Percentiles rank a stretch among this genome's conserved stretches.
These are phyloP conservation scores for Rhinopithecus roxellana DNA, from an alignment of 2,113 vertebrate species.

Conservation along the genomic window DNA sequence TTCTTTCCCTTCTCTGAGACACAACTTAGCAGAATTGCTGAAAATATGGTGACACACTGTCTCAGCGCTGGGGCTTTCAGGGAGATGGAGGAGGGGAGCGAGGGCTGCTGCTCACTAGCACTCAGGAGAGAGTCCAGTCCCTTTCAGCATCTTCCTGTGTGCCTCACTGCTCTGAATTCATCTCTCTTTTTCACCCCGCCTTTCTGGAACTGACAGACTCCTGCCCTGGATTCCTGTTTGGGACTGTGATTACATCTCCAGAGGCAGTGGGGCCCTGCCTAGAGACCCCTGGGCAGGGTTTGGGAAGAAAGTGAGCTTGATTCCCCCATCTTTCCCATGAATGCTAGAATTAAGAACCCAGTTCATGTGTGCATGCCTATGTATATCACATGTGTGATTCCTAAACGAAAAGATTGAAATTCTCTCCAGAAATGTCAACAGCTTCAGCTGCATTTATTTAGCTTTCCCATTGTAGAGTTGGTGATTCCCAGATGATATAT, in stretches of 20 bases:
- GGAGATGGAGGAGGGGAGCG: background rate
- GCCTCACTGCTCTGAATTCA: too few species aligned
- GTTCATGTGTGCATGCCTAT: background rate
- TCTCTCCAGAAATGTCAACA: background rate
- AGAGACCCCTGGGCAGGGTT: background rate
- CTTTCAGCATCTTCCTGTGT: rapidly evolving
- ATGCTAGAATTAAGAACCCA: background rate
- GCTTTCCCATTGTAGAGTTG: background rate
- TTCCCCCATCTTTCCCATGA: background rate
- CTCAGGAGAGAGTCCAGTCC: background rate
- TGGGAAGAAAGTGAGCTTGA: background rate
- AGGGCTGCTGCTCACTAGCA: background rate
- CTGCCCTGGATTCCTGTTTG: background rate
- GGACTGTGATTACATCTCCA: background rate
- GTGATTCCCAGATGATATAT: background rate
- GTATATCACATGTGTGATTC: background rate
- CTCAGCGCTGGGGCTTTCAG: background rate
- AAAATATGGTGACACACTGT: conserved; percentile 45
- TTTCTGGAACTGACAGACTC: background rate
- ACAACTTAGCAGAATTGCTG: conserved; percentile 49
- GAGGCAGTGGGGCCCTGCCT: background rate
- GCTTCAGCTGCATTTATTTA: background rate
- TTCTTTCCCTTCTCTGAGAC: conserved; percentile 40
- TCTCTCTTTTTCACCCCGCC: background rate
- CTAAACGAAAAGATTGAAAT: background rate